Conservation (phyloP, 2,888 invertebrate species). For the Lathronympha strigana region DNA sequence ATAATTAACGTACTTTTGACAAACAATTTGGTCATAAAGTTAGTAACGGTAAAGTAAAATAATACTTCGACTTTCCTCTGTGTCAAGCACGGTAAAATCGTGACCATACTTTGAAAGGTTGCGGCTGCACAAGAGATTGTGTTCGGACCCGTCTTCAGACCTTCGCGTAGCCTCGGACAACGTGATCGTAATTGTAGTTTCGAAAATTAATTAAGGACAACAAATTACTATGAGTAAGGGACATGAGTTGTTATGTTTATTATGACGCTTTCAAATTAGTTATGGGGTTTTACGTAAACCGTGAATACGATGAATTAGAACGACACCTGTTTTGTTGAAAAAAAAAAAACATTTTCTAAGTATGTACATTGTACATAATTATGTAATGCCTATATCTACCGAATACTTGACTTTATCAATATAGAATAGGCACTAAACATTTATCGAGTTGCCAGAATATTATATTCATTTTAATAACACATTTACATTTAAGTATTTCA, state of each 20-base stretch:
- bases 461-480: no score
- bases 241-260: conserved; percentile 19
- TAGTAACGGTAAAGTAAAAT: background rate
- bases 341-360: background rate
- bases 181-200: conserved; percentile 41
- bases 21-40: background rate
- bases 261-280: background rate
- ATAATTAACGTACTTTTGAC: background rate
- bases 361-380: no score
- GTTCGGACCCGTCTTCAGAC: conserved; percentile 60
- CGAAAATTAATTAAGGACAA: conserved; percentile 39
- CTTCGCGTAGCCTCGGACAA: conserved; percentile 53
- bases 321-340: background rate
- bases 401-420: no score
- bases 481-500: no score
- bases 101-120: conserved; percentile 49
- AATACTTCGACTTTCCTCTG: conserved; percentile 14
- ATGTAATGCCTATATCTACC: no score
- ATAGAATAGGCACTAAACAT: no score
- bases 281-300: conserved; percentile 3
- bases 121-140: conserved; percentile 59
- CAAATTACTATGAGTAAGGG: conserved; percentile 13
- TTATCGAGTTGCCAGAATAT: no score
- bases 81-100: conserved; percentile 40
- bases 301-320: background rate